A percentile compares a stretch with the other conserved stretches of the same genome.
phyloP scores from a whole-genome alignment of 1,140 invertebrate species.

The Penaeus japonicus region DNA sequence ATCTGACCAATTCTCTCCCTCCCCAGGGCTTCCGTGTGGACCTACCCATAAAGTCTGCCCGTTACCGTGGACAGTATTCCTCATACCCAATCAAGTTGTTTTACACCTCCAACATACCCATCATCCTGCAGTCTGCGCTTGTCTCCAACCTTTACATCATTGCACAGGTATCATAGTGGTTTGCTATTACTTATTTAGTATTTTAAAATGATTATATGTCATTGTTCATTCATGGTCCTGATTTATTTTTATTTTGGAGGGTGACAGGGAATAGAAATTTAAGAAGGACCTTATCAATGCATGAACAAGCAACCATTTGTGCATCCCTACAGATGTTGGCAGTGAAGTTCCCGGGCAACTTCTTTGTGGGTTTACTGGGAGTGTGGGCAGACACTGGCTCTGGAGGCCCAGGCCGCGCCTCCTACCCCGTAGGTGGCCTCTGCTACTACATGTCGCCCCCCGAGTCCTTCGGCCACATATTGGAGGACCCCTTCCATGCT shows the following conservation, averaged over 20 bases:
- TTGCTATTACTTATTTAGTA: constrained; percentile 21
- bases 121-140: constrained; percentile 97
- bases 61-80: constrained; percentile 98
- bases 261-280: not conserved
- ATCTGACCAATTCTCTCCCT: constrained; percentile 9
- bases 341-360: constrained; percentile 96
- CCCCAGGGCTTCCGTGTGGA: constrained; percentile 98
- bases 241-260: no score
- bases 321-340: constrained; percentile 85
- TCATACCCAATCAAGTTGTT: constrained; percentile 99
- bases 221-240: no score
- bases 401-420: constrained; percentile 91
- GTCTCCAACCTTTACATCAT: constrained; percentile 99
- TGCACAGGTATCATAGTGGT: constrained; percentile 75
- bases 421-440: constrained; percentile 92
- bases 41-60: constrained; percentile 97
- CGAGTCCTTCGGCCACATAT: constrained; percentile 93
- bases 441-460: constrained; percentile 99
- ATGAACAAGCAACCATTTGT: constrained; percentile 36
- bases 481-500: constrained; percentile 96
- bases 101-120: constrained; percentile 99
- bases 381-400: constrained; percentile 98
- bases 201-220: not conserved
- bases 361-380: constrained; percentile 97
- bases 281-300: not conserved